Base-by-base conservation (phyloP, 2,888 invertebrate genomes). In the Meandrusa payeni region DNA sequence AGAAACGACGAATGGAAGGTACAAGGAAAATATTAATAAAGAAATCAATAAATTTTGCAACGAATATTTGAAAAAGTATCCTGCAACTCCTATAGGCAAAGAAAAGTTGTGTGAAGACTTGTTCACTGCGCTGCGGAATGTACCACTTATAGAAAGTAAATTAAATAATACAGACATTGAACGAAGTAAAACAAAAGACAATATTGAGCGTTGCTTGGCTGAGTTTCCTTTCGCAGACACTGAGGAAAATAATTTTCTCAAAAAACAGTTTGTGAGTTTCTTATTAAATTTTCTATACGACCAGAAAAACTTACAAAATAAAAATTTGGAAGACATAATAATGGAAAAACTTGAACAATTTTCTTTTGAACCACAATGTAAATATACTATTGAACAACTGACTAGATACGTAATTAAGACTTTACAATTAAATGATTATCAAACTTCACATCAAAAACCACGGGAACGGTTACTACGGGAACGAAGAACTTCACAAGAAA, bases 21-120 rank as follows among this genome's bases (percentile, higher is more conserved):
- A 63, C 5, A 71, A 61, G 47, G 49, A 44, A 2, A 71, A 66
- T 54, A 66, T 81, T 12, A 47, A 43, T 0, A 47, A 65, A 13
- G 66, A 64, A 55, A 55, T 80, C 0, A 51, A 52, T 22, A 58
- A 57, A 47, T 81, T 77, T 48, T 71, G 71, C 45, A 52, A 63
- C 29, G 55, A 71, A 24, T 76, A 73, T 50, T 50, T 74, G 7
- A 59, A 61, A 23, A 58, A 52, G 19, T 53, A 57, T 46, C 67
- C 75, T 1, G 47, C 41, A 20, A 20, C 54, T 9, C 65, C 71
- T 0, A 6, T 71, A 3, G 54, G 65, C 36, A 38, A 52, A 10
- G 48, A 49, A 15, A 58, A 64, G 28, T 27, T 80, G 2, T 68
- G 68, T 24, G 41, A 54, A 22, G 57, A 73, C 7, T 48, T 81